Base-by-base conservation (phyloP, 2,888 invertebrate genomes). In the Diabrotica balteata region DNA sequence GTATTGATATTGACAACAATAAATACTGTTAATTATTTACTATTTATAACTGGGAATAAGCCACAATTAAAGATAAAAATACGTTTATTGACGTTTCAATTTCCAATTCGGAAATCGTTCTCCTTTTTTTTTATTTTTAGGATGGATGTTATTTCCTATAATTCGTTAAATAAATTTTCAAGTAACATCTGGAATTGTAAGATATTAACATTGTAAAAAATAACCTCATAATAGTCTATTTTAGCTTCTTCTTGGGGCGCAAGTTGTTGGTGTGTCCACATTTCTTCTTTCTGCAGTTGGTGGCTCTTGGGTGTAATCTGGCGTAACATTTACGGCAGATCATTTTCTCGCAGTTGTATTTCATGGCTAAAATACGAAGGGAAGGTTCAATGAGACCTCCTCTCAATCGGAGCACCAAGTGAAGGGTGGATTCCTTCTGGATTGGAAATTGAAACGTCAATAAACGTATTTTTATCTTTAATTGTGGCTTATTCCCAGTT, bases 311-410 rank as follows among this genome's bases (percentile, higher is more conserved):
- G 85, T 98, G 98, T 72, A 99, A 93, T 80, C 99, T 94, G 77
- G 99, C 99, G 83, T 99, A 99, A 87, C 99, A 99, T 87, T 98
- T 98, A 83, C 99, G 93, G 88, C 98, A 99, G 83, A 99, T 98
- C 96, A 98, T 98, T 85, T 99, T 99, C 86, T 99, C 98, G 85
- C 98, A 98, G 86, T 99, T 99, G 89, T 98, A 99, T 85, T 98
- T 99, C 87, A 95, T 95, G n/a, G 99, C 98, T 86, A 99, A 87
- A 81, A 96, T 92, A 83, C 96, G 92, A 58, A 99, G 90, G 70
- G 97, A 97, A 52, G 99, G 99, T 85, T 99, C 99, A 86, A 99
- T 99, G 77, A 98, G 97, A 86, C 96, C 93, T 88, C 97, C 97
- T 84, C 97, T 90, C 77, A 98, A 90, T 87, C 97, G 93, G 72